Conservation (phyloP, 2,888 invertebrate genomes). For the Cantharis rustica region DNA sequence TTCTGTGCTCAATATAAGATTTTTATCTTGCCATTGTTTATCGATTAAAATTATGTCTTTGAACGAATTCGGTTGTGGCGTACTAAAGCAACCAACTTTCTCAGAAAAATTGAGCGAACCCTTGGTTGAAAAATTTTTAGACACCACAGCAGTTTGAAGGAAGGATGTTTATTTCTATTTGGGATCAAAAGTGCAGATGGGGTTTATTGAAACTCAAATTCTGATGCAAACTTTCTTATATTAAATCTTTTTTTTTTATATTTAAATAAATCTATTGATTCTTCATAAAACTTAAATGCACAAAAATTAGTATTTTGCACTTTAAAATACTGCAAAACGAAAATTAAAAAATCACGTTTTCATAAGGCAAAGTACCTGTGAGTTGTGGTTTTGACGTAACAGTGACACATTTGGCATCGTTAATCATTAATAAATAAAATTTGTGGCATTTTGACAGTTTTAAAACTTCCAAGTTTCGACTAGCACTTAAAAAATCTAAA, state of each 20-base stretch:
- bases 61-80: no score
- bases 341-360: neutral
- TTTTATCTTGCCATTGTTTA: no score
- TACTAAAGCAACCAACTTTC: no score
- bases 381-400: neutral
- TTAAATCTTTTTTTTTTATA: neutral
- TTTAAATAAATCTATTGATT: neutral
- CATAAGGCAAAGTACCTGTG: neutral
- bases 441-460: neutral
- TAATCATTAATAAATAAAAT: neutral
- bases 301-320: neutral
- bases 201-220: neutral
- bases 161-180: neutral
- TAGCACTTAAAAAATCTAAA: neutral
- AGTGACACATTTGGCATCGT: neutral
- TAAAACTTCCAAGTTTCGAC: neutral
- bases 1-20: no score
- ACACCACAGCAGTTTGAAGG: neutral
- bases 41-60: no score
- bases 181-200: neutral
- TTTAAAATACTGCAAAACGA: neutral
- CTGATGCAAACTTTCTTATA: neutral
- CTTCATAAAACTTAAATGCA: neutral
- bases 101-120: no score
- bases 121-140: no score